Percentiles rank a stretch among this genome's conserved stretches.
These are phyloP conservation scores for Melanotaenia pygmaea DNA, from an alignment of 2,797 vertebrate genomes.

Conservation along the genomic window DNA sequence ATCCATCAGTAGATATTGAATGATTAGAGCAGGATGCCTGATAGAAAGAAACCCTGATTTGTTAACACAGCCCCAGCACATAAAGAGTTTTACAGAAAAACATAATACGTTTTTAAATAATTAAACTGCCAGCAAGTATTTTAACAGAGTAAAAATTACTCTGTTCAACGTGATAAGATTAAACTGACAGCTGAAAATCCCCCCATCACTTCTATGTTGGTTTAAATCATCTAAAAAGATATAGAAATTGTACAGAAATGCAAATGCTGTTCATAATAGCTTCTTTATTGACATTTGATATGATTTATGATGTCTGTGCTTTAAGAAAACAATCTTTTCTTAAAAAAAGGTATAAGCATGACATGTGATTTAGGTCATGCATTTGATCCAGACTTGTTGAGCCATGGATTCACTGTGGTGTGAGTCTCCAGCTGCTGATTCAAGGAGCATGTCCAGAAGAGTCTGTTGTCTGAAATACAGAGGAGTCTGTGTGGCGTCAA, in stretches of 20 bases:
- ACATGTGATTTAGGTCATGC: conserved; percentile 17
- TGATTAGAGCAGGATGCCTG: conserved; percentile 31
- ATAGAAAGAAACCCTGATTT: conserved; percentile 12
- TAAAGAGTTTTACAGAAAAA: conserved; percentile 19
- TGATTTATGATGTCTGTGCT: neutral
- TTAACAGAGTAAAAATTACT: neutral
- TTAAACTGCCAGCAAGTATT: conserved; percentile 22
- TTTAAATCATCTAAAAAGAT: neutral
- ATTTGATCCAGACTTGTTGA: conserved; percentile 17
- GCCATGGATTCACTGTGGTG: neutral
- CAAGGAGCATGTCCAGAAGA: neutral
- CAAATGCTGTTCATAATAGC: neutral
- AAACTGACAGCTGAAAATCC: conserved; percentile 5
- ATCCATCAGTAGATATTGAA: conserved; percentile 32
- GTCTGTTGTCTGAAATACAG: conserved; percentile 6
- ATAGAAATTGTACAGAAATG: neutral
- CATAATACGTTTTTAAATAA: conserved; percentile 1
- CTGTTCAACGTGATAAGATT: neutral
- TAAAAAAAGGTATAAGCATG: neutral
- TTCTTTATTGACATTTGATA: neutral
- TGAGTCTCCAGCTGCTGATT: neutral
- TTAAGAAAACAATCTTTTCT: neutral
- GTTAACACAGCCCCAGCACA: neutral
- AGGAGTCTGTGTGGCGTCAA: conserved; percentile 16
- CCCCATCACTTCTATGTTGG: too few species aligned